A percentile compares a stretch with the other conserved stretches of the same genome.
phyloP scores from a whole-genome alignment of 1,140 invertebrate genomes.

The Calycopis cecrops region DNA sequence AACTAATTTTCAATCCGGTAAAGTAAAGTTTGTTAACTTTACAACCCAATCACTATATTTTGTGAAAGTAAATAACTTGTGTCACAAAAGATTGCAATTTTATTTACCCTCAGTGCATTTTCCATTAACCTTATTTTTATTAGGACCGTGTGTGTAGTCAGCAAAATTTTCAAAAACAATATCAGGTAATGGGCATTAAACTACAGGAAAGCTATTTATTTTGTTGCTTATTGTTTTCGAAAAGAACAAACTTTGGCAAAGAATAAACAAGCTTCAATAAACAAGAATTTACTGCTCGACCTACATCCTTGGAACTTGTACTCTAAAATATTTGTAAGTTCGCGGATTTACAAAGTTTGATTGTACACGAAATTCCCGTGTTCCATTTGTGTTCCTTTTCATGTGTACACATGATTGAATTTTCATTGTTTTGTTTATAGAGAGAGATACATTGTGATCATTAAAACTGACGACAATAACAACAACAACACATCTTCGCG shows the following conservation, averaged over 20 bases:
- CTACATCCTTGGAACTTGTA: slow-evolving; percentile 16
- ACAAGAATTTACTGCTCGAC: slow-evolving; percentile 19
- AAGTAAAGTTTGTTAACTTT: not conserved
- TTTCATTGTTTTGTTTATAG: not conserved
- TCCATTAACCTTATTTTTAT: slow-evolving; percentile 5
- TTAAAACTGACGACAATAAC: too few relatives aligned
- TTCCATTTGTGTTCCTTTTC: not conserved
- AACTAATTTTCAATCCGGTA: too few relatives aligned
- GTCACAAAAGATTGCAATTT: not conserved
- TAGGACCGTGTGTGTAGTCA: slow-evolving; percentile 9
- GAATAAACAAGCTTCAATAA: slow-evolving; percentile 16
- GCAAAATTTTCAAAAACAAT: slow-evolving; percentile 20
- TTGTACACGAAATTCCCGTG: slow-evolving; percentile 9
- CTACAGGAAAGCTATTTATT: slow-evolving; percentile 22
- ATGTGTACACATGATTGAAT: slow-evolving; percentile 1
- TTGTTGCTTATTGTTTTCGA: slow-evolving; percentile 27
- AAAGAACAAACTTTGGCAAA: slow-evolving; percentile 19
- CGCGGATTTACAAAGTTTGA: slow-evolving; percentile 16
- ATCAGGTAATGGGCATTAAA: slow-evolving; percentile 28
- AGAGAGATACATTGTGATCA: too few relatives aligned
- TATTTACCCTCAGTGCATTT: not conserved
- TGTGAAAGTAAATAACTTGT: slow-evolving; percentile 11
- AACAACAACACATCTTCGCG: too few relatives aligned
- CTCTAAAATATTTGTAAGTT: slow-evolving; percentile 16
- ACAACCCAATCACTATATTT: not conserved